Conservation (phyloP, 2,888 invertebrate genomes). For the Tryphoninae sp. region DNA sequence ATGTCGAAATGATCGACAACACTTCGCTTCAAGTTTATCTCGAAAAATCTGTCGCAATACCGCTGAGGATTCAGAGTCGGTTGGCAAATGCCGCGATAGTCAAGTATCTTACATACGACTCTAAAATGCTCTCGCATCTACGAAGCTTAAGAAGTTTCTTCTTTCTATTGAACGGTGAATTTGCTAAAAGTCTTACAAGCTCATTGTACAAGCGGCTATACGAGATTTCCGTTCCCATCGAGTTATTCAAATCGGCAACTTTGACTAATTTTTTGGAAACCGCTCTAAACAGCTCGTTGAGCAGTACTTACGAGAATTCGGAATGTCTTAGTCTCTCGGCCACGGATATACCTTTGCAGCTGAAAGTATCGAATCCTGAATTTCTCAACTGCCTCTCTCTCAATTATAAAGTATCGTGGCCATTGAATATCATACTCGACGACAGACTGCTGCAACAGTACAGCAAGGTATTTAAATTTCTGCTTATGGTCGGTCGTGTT, state of each 20-base stretch:
- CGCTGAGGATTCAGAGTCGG: slow-evolving; percentile 86
- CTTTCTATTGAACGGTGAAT: slow-evolving; percentile 91
- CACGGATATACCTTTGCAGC: slow-evolving; percentile 70
- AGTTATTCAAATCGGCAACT: slow-evolving; percentile 87
- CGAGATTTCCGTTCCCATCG: slow-evolving; percentile 85
- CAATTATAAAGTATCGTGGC: slow-evolving; percentile 89
- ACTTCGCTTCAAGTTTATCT: slow-evolving; percentile 83
- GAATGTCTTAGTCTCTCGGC: slow-evolving; percentile 77
- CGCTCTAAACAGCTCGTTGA: slow-evolving; percentile 87
- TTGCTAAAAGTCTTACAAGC: slow-evolving; percentile 87
- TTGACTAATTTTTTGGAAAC: slow-evolving; percentile 87
- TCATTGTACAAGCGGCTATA: slow-evolving; percentile 87
- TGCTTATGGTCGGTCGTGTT: slow-evolving; percentile 89
- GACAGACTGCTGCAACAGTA: slow-evolving; percentile 87
- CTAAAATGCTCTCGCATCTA: slow-evolving; percentile 87
- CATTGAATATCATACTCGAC: slow-evolving; percentile 89
- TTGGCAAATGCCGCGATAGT: slow-evolving; percentile 88
- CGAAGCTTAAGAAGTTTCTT: slow-evolving; percentile 89
- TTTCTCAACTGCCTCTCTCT: slow-evolving; percentile 87
- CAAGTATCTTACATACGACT: slow-evolving; percentile 86
- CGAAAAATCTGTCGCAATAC: slow-evolving; percentile 87
- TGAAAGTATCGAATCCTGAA: slow-evolving; percentile 83
- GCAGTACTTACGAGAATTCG: slow-evolving; percentile 77
- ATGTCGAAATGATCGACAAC: slow-evolving; percentile 78
- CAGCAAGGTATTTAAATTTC: slow-evolving; percentile 88